Evolutionary conservation across 64 coral and sea anemone genomes (phyloP), one percentile per base, ranked within the genome.

Genomic region (Stichodactyla helianthus): DNA sequence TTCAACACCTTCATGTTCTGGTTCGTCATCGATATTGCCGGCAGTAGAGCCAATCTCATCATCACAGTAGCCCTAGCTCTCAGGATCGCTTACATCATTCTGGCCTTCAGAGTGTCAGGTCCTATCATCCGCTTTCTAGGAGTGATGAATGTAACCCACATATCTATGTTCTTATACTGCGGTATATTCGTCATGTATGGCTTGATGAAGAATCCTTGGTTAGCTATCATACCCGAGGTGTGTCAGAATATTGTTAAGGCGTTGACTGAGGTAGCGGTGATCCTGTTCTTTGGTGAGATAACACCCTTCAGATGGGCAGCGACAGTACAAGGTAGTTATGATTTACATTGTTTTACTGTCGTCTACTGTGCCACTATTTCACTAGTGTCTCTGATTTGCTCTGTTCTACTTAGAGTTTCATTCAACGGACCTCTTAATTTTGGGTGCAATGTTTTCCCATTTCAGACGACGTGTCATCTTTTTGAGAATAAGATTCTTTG

Each of bases 1-100:
- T 89, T 89, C 20, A 82, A 44, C n/a, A 82, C 58, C 0, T 89
- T 89, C 17, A 89, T 89, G 87, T 89, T 89, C 44, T 89, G 87
- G 87, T 89, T 82, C 53, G 55, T 89, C 10, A 62, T 63, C 22
- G 79, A 89, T 68, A 82, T 89, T 7, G 55, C 55, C 18, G 28
- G 77, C 4, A 82, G 54, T 14, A 56, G 64, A 52, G 87, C 79
- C 23, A 89, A 58, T 19, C 71, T 79, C 7, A 80, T 89, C 27
- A 89, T 89, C 2, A 63, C 55, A 15, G 57, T 89, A n/a, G 87
- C 87, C 5, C 55, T 58, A n/a, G 87, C 71, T 51, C 28, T 64
- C n/a, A n/a, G 87, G 31, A 89, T 51, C 58, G n/a, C 35, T 9
- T 61, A 55, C 18, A 63, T 58, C 14, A 80, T 60, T 19, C 25